Evolutionary conservation across 2,888 invertebrate genomes (phyloP).

Genomic region (Pharmacophagus antenor): DNA sequence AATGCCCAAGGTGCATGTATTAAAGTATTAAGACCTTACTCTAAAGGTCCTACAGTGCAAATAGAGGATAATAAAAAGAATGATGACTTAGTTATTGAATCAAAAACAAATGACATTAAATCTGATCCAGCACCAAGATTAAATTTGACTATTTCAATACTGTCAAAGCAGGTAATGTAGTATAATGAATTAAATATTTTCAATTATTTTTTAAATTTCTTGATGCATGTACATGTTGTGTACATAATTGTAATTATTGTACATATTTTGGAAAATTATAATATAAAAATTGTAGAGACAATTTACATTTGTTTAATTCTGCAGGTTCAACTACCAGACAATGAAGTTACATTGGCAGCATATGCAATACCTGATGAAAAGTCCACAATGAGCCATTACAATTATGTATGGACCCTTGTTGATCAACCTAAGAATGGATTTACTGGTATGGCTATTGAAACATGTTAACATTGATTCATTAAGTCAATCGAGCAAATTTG

Average conservation of each 20-base stretch:
- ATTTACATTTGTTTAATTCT: constrained; percentile 26
- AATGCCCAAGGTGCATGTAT: constrained; percentile 64
- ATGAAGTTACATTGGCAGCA: constrained; percentile 91
- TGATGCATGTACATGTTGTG: too few relatives aligned
- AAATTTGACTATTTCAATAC: constrained; percentile 86
- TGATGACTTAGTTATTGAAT: constrained; percentile 46
- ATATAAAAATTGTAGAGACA: too few relatives aligned
- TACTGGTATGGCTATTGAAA: constrained; percentile 69
- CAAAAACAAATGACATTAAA: constrained; percentile 50
- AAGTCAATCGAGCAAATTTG: neutral
- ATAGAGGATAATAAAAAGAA: constrained; percentile 60
- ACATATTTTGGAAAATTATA: too few relatives aligned
- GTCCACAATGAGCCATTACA: constrained; percentile 87
- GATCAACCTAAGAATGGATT: constrained; percentile 90
- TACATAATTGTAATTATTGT: too few relatives aligned
- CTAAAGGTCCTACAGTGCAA: constrained; percentile 64
- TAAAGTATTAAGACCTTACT: constrained; percentile 56
- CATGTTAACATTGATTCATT: neutral
- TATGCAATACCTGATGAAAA: constrained; percentile 89
- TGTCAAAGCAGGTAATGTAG: constrained; percentile 86
- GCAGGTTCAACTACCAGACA: constrained; percentile 86
- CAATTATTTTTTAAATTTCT: too few relatives aligned
- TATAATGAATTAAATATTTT: constrained; percentile 8
- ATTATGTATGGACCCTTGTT: constrained; percentile 93
- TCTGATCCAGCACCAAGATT: constrained; percentile 75